A percentile compares a stretch with the other conserved stretches of the same genome.
These are phyloP conservation scores for Carcharodon carcharias DNA, from an alignment of 2,797 vertebrate species.

Conservation along the genomic window DNA sequence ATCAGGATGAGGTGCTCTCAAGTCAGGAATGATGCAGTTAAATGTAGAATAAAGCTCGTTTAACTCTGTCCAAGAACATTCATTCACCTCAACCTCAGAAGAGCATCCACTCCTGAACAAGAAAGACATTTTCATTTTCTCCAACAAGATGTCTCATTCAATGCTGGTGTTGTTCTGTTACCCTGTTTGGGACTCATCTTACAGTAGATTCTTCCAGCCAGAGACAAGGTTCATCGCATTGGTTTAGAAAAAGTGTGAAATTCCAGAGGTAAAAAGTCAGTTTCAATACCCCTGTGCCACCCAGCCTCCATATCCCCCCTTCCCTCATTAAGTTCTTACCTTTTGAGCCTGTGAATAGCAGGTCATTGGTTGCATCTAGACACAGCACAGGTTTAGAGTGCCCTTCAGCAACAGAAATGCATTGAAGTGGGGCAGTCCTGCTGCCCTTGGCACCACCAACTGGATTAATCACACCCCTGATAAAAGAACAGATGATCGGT, in stretches of 20 bases:
- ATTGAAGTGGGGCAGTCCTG: slow-evolving; percentile 85
- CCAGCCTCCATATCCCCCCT: not conserved
- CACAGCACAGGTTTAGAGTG: slow-evolving; percentile 93
- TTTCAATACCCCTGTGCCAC: not conserved
- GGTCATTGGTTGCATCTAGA: slow-evolving; percentile 88
- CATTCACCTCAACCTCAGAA: not conserved
- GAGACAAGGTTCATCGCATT: not conserved
- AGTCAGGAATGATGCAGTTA: not conserved
- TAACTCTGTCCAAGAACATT: not conserved
- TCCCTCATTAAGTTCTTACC: slow-evolving; percentile 55
- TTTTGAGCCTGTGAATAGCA: slow-evolving; percentile 94
- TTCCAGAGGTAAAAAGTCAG: not conserved
- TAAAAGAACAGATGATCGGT: slow-evolving; percentile 36
- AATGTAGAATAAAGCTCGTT: not conserved
- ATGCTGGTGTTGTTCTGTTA: not conserved
- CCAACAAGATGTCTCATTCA: not conserved
- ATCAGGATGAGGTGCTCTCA: not conserved
- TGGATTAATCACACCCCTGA: slow-evolving; percentile 87
- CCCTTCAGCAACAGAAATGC: slow-evolving; percentile 85
- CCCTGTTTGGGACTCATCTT: not conserved
- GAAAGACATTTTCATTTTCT: not conserved
- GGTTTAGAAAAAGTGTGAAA: not conserved
- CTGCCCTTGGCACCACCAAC: slow-evolving; percentile 79
- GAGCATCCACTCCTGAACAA: not conserved
- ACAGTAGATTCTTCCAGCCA: not conserved